Evolutionary conservation across 1,140 invertebrate species (phyloP).

Genomic region (Bombus consobrinus): DNA sequence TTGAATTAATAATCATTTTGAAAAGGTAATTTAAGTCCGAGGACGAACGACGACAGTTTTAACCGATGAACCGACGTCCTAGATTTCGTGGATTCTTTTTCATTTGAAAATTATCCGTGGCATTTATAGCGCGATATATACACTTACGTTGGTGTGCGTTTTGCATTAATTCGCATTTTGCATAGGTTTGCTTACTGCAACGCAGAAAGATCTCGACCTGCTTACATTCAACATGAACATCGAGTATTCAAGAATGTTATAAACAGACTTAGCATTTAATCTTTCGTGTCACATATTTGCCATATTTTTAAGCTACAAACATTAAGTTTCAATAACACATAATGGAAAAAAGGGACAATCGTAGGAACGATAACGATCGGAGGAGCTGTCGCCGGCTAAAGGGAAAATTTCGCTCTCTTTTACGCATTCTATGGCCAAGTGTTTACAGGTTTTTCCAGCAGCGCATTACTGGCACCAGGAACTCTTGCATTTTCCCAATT

Average conservation of each 20-base stretch:
- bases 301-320: neutral
- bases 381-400: neutral
- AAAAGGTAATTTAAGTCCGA: conserved; percentile 26
- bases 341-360: neutral
- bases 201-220: neutral
- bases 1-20: conserved; percentile 13
- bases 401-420: neutral
- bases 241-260: neutral
- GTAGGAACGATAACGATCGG: conserved; percentile 12
- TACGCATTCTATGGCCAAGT: neutral
- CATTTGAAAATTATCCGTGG: neutral
- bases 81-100: neutral
- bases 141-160: neutral
- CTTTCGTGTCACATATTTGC: neutral
- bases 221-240: neutral
- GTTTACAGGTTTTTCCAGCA: conserved; percentile 29
- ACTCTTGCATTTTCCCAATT: conserved; percentile 28
- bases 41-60: neutral
- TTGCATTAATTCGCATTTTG: neutral
- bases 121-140: neutral
- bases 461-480: neutral
- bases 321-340: neutral
- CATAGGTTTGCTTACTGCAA: neutral
- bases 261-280: neutral
- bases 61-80: neutral